Evolutionary conservation across 2,797 vertebrate genomes (phyloP), one percentile per base, ranked within the genome.

Genomic region (Pachyuromys duprasi): DNA sequence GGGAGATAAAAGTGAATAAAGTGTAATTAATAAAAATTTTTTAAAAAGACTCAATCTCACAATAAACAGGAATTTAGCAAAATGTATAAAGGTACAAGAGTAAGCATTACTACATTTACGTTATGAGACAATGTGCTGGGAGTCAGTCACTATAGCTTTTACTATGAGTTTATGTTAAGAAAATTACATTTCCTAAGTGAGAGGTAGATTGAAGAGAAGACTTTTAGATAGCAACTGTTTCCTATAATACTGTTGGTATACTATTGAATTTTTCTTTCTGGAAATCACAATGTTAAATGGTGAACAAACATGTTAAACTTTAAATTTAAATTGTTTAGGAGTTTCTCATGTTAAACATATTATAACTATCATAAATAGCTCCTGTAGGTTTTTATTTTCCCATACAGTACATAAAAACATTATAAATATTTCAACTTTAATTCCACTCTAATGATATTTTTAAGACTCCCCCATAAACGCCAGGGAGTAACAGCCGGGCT

Each of bases 381-480:
- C 26, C 84, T 5, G 12, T 24, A 8, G 5, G 60, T 42, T 89
- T 80, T 87, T 72, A 53, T 86, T 24, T 80, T 78, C 3, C 33
- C 36, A 88, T 14, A 75, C 5, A 90, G 9, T 18, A 72, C 14
- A 49, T 31, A 17, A 12, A 90, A 5, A 57, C 20, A 67, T 70
- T 67, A 36, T 55, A 91, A 89, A 79, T 45, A 69, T 42, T 93
- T 83, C 45, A 91, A 74, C 8, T 74, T 42, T 87, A 82, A 74
- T 94, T 65, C 3, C 20, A 78, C 18, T 75, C 20, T 87, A 63
- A 28, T 1, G 80, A 57, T 5, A 5, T 53, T 26, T 83, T 67
- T 49, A 11, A n/a, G n/a, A n/a, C n/a, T n/a, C n/a, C n/a, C n/a
- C n/a, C n/a, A n/a, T n/a, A n/a, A n/a, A n/a, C n/a, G n/a, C n/a